Evolutionary conservation across 2,113 vertebrate genomes (phyloP), one percentile per base, ranked within the genome.

Genomic region (Seriola rivoliana): DNA sequence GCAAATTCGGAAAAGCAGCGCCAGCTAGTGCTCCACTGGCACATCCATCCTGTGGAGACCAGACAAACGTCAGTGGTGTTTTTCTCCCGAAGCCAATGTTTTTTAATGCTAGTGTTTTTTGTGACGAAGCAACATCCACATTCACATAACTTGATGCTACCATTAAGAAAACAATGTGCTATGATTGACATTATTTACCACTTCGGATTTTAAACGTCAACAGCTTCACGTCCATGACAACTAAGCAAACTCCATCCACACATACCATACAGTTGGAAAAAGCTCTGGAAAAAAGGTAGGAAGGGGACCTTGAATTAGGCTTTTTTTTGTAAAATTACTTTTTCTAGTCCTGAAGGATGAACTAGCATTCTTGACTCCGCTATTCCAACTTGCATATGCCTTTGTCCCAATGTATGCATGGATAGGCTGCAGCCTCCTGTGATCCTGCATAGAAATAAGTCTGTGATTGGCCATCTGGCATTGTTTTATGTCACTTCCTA

Each of bases 401-500:
- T 70, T 7, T 25, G 38, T 34, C 40, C 40, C n/a, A 65, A 8
- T 46, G 34, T 12, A 36, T 21, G 19, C 16, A 25, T 8, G 17
- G 23, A 63, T 8, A n/a, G 12, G 19, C 52, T 75, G 25, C 52
- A 54, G 64, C 13, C 12, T 8, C 11, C 16, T 19, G 38, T 62
- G 50, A n/a, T 50, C 29, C 42, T 32, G 68, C 65, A 44, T 0
- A 77, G 8, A 62, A 73, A 79, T 54, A 68, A 5, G 16, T 59
- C 32, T 44, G 17, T 69, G 90, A 92, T 92, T 92, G 92, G 86
- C 92, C 91, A 94, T 92, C 91, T 93, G 91, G 88, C 85, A 86
- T 89, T 87, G 87, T 84, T 94, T 94, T 91, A 76, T 91, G 93
- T 93, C 91, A 91, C 87, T 91, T 91, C 65, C 78, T 89, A 90